These are phyloP conservation scores for Leptoteleia sp. DNA, from an alignment of 1,140 invertebrate genomes.

Conservation along the genomic window DNA sequence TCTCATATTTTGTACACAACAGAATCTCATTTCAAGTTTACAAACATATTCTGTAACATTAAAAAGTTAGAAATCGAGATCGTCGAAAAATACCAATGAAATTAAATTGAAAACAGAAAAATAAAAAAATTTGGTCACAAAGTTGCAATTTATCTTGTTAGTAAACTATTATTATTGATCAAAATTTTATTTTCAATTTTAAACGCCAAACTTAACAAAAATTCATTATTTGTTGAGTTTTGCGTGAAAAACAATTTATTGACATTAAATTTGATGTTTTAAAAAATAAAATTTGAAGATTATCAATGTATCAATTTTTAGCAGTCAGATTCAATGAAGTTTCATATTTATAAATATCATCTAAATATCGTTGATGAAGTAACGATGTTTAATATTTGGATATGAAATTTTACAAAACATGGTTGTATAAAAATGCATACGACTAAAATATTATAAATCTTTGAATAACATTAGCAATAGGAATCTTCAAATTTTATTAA, in stretches of 20 bases:
- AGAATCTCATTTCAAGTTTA: constrained; percentile 32
- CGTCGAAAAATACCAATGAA: constrained; percentile 29
- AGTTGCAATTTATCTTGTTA: constrained; percentile 25
- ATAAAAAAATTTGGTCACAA: no score
- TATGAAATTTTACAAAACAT: constrained; percentile 31
- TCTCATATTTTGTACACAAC: constrained; percentile 17
- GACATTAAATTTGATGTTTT: constrained; percentile 39
- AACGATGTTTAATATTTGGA: constrained; percentile 9
- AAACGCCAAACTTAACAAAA: constrained; percentile 37
- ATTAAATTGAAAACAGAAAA: neutral
- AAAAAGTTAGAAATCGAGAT: constrained; percentile 19
- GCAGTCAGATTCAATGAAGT: neutral
- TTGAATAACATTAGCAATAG: neutral
- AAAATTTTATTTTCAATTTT: constrained; percentile 25
- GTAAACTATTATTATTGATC: constrained; percentile 15
- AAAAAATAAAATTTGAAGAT: constrained; percentile 53
- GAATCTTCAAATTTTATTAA: constrained; percentile 55
- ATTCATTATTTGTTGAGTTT: constrained; percentile 21
- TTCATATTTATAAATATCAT: no score
- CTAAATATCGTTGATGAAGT: neutral
- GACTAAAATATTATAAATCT: constrained; percentile 23
- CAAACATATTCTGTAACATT: constrained; percentile 1
- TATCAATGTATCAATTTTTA: constrained; percentile 18
- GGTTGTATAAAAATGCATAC: constrained; percentile 25
- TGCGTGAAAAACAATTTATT: constrained; percentile 28